Conservation (phyloP, 2,797 vertebrate genomes). For the Parotocinclus haroldoi region DNA sequence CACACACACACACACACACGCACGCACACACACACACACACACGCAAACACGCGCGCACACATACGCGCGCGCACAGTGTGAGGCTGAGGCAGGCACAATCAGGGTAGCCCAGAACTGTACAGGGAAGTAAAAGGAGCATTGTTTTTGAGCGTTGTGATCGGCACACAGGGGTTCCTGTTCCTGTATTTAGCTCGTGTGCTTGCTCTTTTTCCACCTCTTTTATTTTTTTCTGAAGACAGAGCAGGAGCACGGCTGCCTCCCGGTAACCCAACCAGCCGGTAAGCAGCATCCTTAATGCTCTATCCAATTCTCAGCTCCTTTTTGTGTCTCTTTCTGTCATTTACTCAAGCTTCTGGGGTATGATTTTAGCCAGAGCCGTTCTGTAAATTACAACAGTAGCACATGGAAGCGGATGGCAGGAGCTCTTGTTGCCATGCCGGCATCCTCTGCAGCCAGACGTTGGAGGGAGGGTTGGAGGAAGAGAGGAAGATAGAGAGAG, state of each 20-base stretch:
- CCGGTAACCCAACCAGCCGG: conserved; percentile 63
- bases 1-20: neutral
- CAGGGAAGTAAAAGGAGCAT: conserved; percentile 65
- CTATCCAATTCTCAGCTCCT: conserved; percentile 22
- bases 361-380: neutral
- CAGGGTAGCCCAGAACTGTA: conserved; percentile 68
- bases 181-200: conserved; percentile 26
- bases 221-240: conserved; percentile 51
- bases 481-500: conserved; percentile 23
- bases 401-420: conserved; percentile 27
- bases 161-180: conserved; percentile 34
- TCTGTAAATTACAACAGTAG: neutral
- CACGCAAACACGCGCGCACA: neutral
- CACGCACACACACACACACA: neutral
- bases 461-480: conserved; percentile 5
- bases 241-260: conserved; percentile 61
- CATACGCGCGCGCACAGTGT: neutral
- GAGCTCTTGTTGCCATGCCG: conserved; percentile 37
- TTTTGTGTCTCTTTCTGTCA: neutral
- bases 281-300: conserved; percentile 57
- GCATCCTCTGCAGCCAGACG: conserved; percentile 32
- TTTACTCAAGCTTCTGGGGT: neutral
- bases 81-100: conserved; percentile 60
- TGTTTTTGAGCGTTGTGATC: conserved; percentile 32
- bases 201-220: conserved; percentile 25